Conservation (phyloP, 2,888 invertebrate species). For the Schrankia costaestrigalis region DNA sequence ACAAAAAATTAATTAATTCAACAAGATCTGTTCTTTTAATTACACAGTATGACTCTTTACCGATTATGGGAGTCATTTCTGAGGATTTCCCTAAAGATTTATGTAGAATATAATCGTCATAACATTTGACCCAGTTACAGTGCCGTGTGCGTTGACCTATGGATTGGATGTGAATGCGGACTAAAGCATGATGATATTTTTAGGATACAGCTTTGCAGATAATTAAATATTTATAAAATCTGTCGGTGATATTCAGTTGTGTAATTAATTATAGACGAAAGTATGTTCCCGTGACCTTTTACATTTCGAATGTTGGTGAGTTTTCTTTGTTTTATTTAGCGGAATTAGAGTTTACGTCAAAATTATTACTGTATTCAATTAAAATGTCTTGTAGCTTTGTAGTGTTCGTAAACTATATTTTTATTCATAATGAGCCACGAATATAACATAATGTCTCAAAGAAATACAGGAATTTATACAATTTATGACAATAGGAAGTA, state of each 20-base stretch:
- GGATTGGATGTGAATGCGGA: conserved; percentile 72
- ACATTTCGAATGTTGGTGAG: conserved; percentile 53
- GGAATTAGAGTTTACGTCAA: too few relatives aligned
- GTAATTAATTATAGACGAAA: conserved; percentile 44
- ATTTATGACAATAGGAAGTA: too few relatives aligned
- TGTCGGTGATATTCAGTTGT: conserved; percentile 52
- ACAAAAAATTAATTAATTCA: conserved; percentile 42
- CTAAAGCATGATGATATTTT: conserved; percentile 73
- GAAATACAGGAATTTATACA: too few relatives aligned
- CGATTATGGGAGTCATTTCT: conserved; percentile 23
- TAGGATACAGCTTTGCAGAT: conserved; percentile 77
- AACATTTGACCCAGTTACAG: conserved; percentile 76
- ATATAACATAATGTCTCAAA: too few relatives aligned
- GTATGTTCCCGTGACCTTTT: conserved; percentile 46
- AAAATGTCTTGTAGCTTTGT: too few relatives aligned
- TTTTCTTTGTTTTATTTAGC: conserved; percentile 62
- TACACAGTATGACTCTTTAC: conserved; percentile 32
- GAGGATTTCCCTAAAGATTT: conserved; percentile 30
- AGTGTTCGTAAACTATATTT: too few relatives aligned
- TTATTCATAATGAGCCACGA: too few relatives aligned
- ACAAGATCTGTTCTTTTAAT: conserved; percentile 28
- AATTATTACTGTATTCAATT: too few relatives aligned
- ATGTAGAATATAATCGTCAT: conserved; percentile 50
- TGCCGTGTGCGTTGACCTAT: conserved; percentile 77
- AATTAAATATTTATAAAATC: conserved; percentile 76